phyloP scores from a whole-genome alignment of 2,888 invertebrate species.

The Oscheius sp. region DNA sequence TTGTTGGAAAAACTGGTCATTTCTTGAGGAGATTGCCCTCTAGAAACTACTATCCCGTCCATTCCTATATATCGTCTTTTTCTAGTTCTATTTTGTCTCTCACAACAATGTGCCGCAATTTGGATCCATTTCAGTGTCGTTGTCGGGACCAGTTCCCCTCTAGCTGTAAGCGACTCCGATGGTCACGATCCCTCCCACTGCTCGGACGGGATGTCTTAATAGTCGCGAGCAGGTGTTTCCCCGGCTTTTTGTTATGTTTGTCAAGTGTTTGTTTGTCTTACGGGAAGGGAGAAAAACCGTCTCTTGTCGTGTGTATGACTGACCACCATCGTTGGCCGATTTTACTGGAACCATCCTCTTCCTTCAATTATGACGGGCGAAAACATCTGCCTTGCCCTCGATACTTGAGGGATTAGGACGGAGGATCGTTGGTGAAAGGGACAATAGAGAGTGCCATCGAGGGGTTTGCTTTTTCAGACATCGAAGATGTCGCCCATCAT shows the following conservation, averaged over 20 bases:
- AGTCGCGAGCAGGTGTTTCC: constrained; percentile 26
- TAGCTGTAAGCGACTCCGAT: constrained; percentile 13
- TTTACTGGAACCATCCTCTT: constrained; percentile 5
- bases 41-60: too few species aligned
- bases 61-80: too few species aligned
- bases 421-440: not conserved
- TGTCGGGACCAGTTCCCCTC: not conserved
- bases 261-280: constrained; percentile 17
- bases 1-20: too few species aligned
- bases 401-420: constrained; percentile 14
- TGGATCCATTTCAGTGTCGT: not conserved
- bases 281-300: constrained; percentile 15
- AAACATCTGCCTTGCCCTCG: constrained; percentile 18
- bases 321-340: constrained; percentile 9
- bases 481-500: constrained; percentile 63
- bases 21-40: too few species aligned
- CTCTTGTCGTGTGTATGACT: not conserved
- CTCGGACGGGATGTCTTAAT: not conserved
- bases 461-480: constrained; percentile 44
- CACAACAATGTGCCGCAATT: not conserved
- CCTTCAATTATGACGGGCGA: constrained; percentile 24
- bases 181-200: not conserved
- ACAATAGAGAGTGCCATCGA: not conserved
- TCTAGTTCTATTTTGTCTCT: too few species aligned
- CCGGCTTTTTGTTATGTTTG: constrained; percentile 26